Base-by-base conservation (phyloP, 2,113 vertebrate species). In the Procavia capensis region DNA sequence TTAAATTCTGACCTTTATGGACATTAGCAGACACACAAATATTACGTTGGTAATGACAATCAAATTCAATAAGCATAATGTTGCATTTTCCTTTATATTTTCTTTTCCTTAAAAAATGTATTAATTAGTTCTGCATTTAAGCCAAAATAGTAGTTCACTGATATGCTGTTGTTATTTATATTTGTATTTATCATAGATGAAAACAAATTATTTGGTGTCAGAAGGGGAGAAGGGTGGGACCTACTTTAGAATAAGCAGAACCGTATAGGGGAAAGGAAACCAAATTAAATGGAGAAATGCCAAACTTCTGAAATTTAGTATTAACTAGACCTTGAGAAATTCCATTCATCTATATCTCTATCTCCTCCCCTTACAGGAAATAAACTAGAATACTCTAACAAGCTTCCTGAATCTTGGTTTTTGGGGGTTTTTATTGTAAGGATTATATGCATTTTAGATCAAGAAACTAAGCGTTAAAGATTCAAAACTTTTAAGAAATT, bases 401-500 rank as follows among this genome's bases (percentile, higher is more conserved):
- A 29, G n/a, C n/a, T 91, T 76, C 82, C 85, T 79, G 72, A 85
- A 61, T 85, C 43, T 27, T 29, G 63, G n/a, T 50, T 85, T 39
- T 27, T 29, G 63, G n/a, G 82, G 41, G 57, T 92, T 93, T 85
- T 57, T 27, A 82, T 31, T 85, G 11, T 68, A 54, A 24, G 7
- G 78, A 36, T 72, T 90, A 34, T 41, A 34, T 81, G 19, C 66
- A 8, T 72, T 36, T 85, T 43, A 82, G 5, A 78, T 3, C 3
- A 93, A 80, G 45, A 94, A 75, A 43, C 1, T 31, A 5, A 80
- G 16, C 61, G 74, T 14, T 20, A 4, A 70, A 75, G 9, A 5
- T 68, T 68, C 16, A 68, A 59, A 31, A 94, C 17, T 85, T 81
- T 94, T 68, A 88, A 88, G 19, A 95, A 91, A 41, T 34, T 20